Conservation (phyloP, 1,140 invertebrate genomes). For the Panagrolaimus sp. region DNA sequence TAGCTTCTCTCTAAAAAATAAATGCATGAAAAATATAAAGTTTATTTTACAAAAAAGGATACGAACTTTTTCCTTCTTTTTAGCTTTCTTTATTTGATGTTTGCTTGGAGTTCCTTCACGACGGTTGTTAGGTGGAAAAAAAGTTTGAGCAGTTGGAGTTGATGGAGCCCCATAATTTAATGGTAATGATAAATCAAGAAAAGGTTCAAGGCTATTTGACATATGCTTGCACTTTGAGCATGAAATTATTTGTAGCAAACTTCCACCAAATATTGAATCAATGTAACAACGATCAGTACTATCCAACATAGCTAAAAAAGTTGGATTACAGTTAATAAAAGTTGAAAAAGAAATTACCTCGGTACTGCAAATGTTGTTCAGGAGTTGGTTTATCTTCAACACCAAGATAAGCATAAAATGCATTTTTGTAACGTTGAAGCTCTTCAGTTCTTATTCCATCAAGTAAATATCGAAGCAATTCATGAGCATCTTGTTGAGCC, state of each 20-base stretch:
- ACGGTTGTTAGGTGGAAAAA: slow-evolving; percentile 6
- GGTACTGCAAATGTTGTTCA: neutral
- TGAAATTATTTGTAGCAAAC: slow-evolving; percentile 42
- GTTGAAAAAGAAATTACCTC: slow-evolving; percentile 4
- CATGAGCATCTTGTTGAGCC: slow-evolving; percentile 92
- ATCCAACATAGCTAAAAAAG: slow-evolving; percentile 31
- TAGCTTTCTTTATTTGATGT: slow-evolving; percentile 59
- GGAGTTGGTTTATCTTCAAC: slow-evolving; percentile 17
- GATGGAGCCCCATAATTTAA: slow-evolving; percentile 61
- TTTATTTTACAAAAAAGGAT: slow-evolving; percentile 35
- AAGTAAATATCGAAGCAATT: slow-evolving; percentile 78
- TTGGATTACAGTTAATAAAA: too few species aligned
- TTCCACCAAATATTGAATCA: slow-evolving; percentile 46
- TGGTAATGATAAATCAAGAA: slow-evolving; percentile 85
- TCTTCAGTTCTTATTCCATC: slow-evolving; percentile 72
- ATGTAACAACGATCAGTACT: slow-evolving; percentile 31
- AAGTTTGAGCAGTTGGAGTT: neutral
- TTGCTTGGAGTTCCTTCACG: slow-evolving; percentile 51
- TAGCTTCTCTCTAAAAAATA: slow-evolving; percentile 35
- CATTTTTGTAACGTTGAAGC: slow-evolving; percentile 57
- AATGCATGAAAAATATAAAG: slow-evolving; percentile 21
- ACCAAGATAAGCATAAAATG: slow-evolving; percentile 59
- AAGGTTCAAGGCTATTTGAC: slow-evolving; percentile 79
- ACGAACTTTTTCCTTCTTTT: slow-evolving; percentile 38
- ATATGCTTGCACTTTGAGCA: slow-evolving; percentile 45